Evolutionary conservation across 2,888 invertebrate genomes (phyloP), one percentile per base, ranked within the genome.

Genomic region (Phragmatobia fuliginosa): DNA sequence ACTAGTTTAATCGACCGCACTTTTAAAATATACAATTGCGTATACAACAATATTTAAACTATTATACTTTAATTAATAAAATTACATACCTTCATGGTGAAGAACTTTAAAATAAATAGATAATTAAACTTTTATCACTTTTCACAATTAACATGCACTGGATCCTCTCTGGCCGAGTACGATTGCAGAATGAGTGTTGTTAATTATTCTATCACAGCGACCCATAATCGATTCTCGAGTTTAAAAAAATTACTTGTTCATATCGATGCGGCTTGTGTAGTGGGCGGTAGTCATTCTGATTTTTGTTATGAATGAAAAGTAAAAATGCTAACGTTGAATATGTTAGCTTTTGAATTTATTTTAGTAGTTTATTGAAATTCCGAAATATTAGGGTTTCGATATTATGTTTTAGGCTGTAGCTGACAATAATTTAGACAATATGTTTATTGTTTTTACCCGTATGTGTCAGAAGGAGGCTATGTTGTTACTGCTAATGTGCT

Each of bases 71-170:
- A 36, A 36, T 56, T 56, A 16, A 16, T 21, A 31, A 63, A 60
- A 60, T n/a, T 8, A 74, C 83, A 79, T 68, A 83, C 83, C 83
- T 83, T 83, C 81, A 81, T 81, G 66, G 69, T 78, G 38, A 63
- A 65, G 66, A 56, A 52, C 65, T 70, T 71, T 61, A 66, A 68
- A 69, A 61, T 59, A 66, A 72, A 33, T 66, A 59, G 28, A 36
- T 33, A 32, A 31, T 38, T 74, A 32, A 63, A 31, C 71, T 66
- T 72, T 70, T 64, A 74, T 76, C 78, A 80, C 78, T 41, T 70
- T 28, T 52, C 79, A 81, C 76, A 73, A 59, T 66, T 61, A 66
- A 74, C 73, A 73, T 67, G 71, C 77, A 78, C 81, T 70, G 71
- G 75, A 63, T 78, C 66, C 75, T 67, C 76, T 71, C 72, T 28